Conservation (phyloP, 2,797 vertebrate genomes). For the Hypotaenidia okinawae region DNA sequence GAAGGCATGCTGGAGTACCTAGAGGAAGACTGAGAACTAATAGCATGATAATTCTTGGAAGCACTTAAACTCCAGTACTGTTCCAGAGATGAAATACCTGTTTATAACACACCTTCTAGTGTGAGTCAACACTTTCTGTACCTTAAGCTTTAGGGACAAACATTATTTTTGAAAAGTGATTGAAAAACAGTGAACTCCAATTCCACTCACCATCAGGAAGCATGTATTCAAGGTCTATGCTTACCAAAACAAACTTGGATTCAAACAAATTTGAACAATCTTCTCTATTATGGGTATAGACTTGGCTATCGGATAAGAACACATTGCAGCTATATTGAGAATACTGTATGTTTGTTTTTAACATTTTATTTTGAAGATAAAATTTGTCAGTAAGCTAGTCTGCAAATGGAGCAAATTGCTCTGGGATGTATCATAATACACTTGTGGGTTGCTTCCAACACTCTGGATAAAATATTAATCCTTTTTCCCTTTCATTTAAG, state of each 20-base stretch:
- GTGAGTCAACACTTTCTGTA: neutral
- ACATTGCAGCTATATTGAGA: neutral
- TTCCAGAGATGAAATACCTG: neutral
- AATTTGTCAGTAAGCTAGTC: neutral
- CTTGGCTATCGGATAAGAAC: neutral
- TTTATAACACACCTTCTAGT: neutral
- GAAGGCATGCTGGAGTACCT: neutral
- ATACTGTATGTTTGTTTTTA: neutral
- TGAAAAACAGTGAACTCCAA: neutral
- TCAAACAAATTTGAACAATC: neutral
- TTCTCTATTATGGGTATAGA: neutral
- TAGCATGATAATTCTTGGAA: neutral
- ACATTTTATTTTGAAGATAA: neutral
- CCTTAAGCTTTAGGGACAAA: neutral
- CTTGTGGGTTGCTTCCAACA: neutral
- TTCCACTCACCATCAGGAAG: neutral
- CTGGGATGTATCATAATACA: neutral
- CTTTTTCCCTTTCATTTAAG: neutral
- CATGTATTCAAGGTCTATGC: neutral
- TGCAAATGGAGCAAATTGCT: neutral
- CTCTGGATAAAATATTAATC: neutral
- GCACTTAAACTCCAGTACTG: neutral
- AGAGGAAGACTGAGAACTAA: neutral
- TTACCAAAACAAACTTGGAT: neutral
- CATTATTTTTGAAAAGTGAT: neutral